Evolutionary conservation across 1,140 invertebrate genomes (phyloP).

Genomic region (Lutraria rhynchaena): DNA sequence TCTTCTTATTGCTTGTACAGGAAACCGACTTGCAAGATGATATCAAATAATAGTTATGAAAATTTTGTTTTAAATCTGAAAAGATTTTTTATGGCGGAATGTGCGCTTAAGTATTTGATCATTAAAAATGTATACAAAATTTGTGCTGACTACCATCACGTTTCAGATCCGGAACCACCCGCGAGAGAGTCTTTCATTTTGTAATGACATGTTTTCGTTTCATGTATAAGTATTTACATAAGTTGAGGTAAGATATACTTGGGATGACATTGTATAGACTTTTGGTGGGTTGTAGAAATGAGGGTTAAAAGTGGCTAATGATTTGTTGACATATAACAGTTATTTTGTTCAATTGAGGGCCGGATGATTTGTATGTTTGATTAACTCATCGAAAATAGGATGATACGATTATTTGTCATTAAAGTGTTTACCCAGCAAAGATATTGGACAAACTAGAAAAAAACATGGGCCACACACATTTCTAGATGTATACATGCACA

Average conservation of each 20-base stretch:
- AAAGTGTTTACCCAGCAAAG: conserved; percentile 30
- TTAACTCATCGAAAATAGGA: conserved; percentile 32
- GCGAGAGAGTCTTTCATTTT: neutral
- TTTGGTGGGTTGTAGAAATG: conserved; percentile 4
- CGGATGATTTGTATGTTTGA: conserved; percentile 45
- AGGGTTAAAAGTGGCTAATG: conserved; percentile 56
- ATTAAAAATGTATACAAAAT: too few species aligned
- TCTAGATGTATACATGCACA: too few species aligned
- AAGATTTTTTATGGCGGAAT: too few species aligned
- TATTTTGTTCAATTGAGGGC: conserved; percentile 17
- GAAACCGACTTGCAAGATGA: too few species aligned
- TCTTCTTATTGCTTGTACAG: too few species aligned
- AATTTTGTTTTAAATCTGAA: too few species aligned
- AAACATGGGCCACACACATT: conserved; percentile 36
- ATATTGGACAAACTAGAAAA: neutral
- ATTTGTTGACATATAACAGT: conserved; percentile 39
- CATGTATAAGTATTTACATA: conserved; percentile 20
- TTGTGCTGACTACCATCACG: too few species aligned
- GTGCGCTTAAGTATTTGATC: too few species aligned
- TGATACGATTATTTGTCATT: conserved; percentile 45
- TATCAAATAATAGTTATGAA: too few species aligned
- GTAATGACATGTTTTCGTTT: conserved; percentile 27
- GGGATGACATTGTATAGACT: conserved; percentile 18
- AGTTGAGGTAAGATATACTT: conserved; percentile 11
- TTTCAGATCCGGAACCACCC: too few species aligned